A percentile compares a stretch with the other conserved stretches of the same genome.
Conservation (phyloP, 2,888 invertebrate genomes). For the Argyresthia goedartella region DNA sequence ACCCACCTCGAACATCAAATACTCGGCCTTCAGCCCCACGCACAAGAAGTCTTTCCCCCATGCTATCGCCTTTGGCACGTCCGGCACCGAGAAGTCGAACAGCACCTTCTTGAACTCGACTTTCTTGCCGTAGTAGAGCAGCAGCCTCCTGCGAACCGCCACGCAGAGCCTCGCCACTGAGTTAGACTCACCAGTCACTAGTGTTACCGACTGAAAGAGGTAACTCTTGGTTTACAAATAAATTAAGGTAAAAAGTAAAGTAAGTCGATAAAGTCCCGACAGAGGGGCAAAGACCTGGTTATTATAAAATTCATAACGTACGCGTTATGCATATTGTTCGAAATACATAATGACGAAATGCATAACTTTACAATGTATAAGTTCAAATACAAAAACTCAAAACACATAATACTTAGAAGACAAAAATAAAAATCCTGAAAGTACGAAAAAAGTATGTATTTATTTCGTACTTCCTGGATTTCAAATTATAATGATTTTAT, state of each 20-base stretch:
- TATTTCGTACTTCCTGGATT: too few species aligned
- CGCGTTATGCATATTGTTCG: too few species aligned
- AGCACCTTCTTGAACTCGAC: slow-evolving; percentile 81
- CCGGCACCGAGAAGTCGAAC: slow-evolving; percentile 81
- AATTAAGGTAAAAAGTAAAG: slow-evolving; percentile 4
- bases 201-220: slow-evolving; percentile 43
- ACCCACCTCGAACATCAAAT: slow-evolving; percentile 80
- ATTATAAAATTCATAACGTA: too few species aligned
- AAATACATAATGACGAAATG: too few species aligned
- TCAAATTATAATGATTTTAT: too few species aligned
- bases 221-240: not conserved
- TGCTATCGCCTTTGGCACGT: slow-evolving; percentile 83
- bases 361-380: too few species aligned
- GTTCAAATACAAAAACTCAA: too few species aligned
- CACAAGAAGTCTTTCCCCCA: slow-evolving; percentile 90
- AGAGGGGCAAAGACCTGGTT: too few species aligned
- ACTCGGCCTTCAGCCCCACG: slow-evolving; percentile 89
- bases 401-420: too few species aligned
- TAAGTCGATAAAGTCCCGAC: too few species aligned
- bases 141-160: slow-evolving; percentile 86
- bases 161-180: slow-evolving; percentile 88
- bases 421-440: too few species aligned
- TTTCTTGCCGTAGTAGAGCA: slow-evolving; percentile 90
- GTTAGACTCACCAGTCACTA: slow-evolving; percentile 78
- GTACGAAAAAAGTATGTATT: too few species aligned